phyloP scores from a whole-genome alignment of 2,888 invertebrate species.

The Diploptera punctata region DNA sequence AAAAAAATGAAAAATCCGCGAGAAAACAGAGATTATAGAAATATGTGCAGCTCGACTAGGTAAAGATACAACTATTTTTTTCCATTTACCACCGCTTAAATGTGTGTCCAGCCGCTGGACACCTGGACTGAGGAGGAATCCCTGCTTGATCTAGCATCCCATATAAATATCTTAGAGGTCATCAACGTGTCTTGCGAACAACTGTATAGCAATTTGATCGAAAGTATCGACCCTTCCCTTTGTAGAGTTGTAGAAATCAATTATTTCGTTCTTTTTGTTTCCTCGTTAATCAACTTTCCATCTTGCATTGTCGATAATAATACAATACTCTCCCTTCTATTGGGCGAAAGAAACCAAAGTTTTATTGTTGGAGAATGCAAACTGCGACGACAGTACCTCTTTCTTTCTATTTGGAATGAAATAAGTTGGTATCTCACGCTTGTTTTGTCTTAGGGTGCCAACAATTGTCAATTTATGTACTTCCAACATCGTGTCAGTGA shows the following conservation, averaged over 20 bases:
- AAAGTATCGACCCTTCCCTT: background rate
- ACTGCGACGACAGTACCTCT: background rate
- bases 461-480: background rate
- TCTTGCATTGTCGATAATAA: background rate
- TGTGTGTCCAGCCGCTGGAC: too few relatives aligned
- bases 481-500: background rate
- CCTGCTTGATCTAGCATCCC: constrained; percentile 14
- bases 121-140: background rate
- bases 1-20: too few relatives aligned
- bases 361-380: too few relatives aligned
- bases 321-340: background rate
- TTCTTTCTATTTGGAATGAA: background rate
- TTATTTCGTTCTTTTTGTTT: background rate
- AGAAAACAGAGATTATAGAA: too few relatives aligned
- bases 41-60: too few relatives aligned
- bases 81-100: too few relatives aligned
- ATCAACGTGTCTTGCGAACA: background rate
- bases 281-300: background rate
- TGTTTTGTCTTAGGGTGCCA: background rate
- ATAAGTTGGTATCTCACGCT: background rate
- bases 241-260: too few relatives aligned
- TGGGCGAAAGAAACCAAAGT: background rate
- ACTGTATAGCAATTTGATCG: background rate
- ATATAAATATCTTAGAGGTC: background rate
- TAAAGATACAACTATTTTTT: too few relatives aligned